Evolutionary conservation across 2,113 vertebrate genomes (phyloP).

Genomic region (Myotis davidii): DNA sequence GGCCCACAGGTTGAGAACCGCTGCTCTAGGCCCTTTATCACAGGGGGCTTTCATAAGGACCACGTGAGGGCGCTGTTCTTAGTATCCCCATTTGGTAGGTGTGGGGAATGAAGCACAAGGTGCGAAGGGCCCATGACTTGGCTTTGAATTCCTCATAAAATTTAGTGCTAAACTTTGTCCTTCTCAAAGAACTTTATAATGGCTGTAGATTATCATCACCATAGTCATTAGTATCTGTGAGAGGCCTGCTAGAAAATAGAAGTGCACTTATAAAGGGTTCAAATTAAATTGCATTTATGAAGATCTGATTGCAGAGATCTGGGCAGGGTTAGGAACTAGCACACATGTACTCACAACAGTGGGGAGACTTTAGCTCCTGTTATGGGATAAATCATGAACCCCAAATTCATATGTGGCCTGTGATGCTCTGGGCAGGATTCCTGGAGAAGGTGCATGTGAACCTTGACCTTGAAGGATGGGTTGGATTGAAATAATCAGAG

Average conservation of each 20-base stretch:
- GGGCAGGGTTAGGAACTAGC: not conserved
- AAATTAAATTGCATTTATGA: not conserved
- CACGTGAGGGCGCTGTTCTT: not conserved
- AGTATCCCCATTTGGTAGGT: not conserved
- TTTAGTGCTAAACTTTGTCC: not conserved
- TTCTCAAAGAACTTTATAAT: not conserved
- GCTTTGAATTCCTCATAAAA: conserved; percentile 12
- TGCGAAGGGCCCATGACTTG: not conserved
- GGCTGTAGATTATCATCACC: not conserved
- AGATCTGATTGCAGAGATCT: not conserved
- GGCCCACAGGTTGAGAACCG: too few relatives aligned
- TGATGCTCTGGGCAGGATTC: not conserved
- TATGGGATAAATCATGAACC: not conserved
- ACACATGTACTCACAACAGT: not conserved
- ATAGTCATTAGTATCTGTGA: not conserved
- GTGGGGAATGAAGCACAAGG: not conserved
- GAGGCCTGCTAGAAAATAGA: not conserved
- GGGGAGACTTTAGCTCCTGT: not conserved
- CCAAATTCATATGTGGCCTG: not conserved
- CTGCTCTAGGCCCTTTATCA: not conserved
- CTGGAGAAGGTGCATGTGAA: not conserved
- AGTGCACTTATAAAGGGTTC: not conserved
- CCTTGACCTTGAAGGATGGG: conserved; percentile 11
- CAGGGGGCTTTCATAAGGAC: not conserved
- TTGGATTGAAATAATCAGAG: not conserved